phyloP scores from a whole-genome alignment of 2,797 vertebrate species.

The Acanthis flammea region DNA sequence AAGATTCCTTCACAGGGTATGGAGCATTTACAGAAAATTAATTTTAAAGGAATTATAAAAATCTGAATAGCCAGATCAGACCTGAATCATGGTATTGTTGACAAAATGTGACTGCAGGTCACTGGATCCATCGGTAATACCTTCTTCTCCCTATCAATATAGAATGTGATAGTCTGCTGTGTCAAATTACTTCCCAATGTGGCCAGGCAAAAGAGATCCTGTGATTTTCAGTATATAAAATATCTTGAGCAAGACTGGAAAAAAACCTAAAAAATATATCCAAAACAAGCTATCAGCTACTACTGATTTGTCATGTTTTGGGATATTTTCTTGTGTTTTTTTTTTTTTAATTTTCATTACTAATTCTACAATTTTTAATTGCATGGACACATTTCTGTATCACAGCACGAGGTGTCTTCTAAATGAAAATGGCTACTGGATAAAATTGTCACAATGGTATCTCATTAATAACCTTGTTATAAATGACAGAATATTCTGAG shows the following conservation, averaged over 20 bases:
- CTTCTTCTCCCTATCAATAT: background rate
- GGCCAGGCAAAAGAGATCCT: background rate
- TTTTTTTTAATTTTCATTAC: background rate
- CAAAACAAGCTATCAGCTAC: background rate
- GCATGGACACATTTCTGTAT: background rate
- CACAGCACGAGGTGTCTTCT: background rate
- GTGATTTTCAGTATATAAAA: background rate
- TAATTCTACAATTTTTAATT: background rate
- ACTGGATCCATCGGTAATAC: background rate
- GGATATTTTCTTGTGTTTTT: fast-evolving
- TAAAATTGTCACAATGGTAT: background rate
- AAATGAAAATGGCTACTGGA: background rate
- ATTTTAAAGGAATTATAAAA: background rate
- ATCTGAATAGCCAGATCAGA: background rate
- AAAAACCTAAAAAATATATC: fast-evolving
- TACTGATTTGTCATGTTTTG: background rate
- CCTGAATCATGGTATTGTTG: background rate
- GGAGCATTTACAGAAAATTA: background rate
- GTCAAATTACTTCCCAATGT: background rate
- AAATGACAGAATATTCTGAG: background rate
- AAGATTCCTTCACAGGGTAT: background rate
- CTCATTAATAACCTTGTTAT: background rate
- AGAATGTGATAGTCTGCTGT: background rate
- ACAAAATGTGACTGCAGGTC: background rate
- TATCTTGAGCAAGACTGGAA: background rate